Evolutionary conservation across 2,888 invertebrate genomes (phyloP), one percentile per base, ranked within the genome.

Genomic region (Tillus elongatus): DNA sequence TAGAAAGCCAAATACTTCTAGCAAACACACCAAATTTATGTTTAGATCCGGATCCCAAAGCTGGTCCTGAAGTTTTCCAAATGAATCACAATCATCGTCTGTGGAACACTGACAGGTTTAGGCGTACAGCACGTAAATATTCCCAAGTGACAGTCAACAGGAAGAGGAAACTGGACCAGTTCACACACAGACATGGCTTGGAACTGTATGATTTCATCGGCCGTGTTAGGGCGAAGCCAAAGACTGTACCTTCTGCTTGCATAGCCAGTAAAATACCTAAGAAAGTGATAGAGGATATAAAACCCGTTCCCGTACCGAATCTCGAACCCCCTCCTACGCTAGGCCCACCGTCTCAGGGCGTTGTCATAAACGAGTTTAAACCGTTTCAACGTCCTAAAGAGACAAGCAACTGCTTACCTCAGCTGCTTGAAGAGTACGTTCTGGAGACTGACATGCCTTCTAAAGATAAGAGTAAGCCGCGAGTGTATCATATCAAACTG

Each of bases 21-120:
- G 86, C 87, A 9, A 86, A 89, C 3, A 80, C 86, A 44, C 89
- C 88, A 9, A 87, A 86, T 3, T 68, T 95, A 19, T 93, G 91
- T 62, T 72, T 95, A 35, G 91, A 92, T 66, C 90, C 93, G 2
- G 80, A 85, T 54, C 88, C 88, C 2, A 75, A 82, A 14, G 81
- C 90, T 28, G 82, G 85, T 15, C 66, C 84, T 33, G 71, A 84
- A 39, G 78, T 83, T 15, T 85, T 87, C 34, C 74, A 79, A 49
- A 64, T 86, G 28, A 83, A 87, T 57, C 82, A 82, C 48, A 76
- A 81, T 34, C 76, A 79, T 39, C 72, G 82, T 49, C 68, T 83
- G 38, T 79, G 84, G 53, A 83, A 83, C 50, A 83, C 84, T 16
- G 77, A 80, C 37, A 73, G 79, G 52, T 73, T 87, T 54, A 71